phyloP scores from a whole-genome alignment of 1,140 invertebrate genomes.

The Fopius arisanus region DNA sequence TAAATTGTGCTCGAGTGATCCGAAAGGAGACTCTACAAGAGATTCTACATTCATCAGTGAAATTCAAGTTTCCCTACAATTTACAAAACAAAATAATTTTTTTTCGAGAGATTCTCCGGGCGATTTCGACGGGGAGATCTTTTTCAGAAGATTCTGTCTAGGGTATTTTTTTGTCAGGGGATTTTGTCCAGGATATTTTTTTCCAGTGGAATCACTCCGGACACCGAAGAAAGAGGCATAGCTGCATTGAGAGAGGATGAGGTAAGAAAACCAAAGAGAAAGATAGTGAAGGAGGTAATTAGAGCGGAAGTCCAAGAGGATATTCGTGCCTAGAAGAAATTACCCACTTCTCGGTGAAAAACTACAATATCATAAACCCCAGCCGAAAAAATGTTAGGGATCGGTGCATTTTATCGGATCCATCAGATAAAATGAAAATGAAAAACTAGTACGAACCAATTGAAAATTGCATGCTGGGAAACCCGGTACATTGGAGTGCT shows the following conservation, averaged over 20 bases:
- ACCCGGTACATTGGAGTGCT: neutral
- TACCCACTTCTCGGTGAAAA: neutral
- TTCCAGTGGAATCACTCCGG: too few relatives aligned
- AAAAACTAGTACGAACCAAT: neutral
- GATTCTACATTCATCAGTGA: too few relatives aligned
- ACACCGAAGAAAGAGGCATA: neutral
- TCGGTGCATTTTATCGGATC: neutral
- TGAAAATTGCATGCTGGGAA: neutral
- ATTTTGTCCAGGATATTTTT: too few relatives aligned
- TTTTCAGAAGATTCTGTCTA: too few relatives aligned
- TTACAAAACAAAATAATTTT: too few relatives aligned
- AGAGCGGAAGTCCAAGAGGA: conserved; percentile 18
- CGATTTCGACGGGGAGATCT: too few relatives aligned
- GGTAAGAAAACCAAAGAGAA: neutral
- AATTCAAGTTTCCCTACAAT: too few relatives aligned
- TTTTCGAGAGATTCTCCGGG: too few relatives aligned
- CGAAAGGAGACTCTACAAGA: too few relatives aligned
- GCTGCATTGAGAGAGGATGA: neutral
- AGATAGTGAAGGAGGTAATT: conserved; percentile 2
- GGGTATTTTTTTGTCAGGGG: too few relatives aligned
- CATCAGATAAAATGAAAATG: neutral
- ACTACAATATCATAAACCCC: neutral
- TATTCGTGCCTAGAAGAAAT: neutral
- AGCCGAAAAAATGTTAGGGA: neutral
- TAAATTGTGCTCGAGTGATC: conserved; percentile 14